Base-by-base conservation (phyloP, 2,888 invertebrate genomes). In the Polydrusus tereticollis region DNA sequence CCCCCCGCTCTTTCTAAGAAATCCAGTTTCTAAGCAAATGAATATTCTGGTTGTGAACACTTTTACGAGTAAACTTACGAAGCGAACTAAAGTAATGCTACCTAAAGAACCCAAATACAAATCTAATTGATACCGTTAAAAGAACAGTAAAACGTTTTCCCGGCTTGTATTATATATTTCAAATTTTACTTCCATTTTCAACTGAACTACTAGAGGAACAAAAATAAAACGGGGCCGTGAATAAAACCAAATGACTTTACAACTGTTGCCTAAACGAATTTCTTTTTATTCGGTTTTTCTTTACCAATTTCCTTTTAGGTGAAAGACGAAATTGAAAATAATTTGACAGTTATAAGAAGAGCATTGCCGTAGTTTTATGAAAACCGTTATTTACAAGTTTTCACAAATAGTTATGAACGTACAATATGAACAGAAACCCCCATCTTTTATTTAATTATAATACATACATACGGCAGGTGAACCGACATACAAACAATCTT, bases 261-360 rank as follows among this genome's bases (percentile, higher is more conserved):
- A 29, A 52, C 52, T 29, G 52, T 52, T 52, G 21, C 52, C 16
- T 29, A 26, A 29, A 52, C 29, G 52, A 29, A 23, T 50, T 29
- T 29, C 52, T 29, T 29, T 52, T 52, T n/a, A 20, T 50, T 52
- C 29, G 52, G 8, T 52, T 16, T 52, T 52, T 29, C 52, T 29
- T 21, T 29, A n/a, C 29, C 29, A 52, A 52, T 52, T 52, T 14
- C 16, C 52, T 4, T 7, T 29, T 6, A 7, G 14, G 12, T 4
- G 8, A n/a, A 18, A 29, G 29, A 52, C 26, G 6, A 52, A 52
- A 52, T 52, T 52, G 52, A 12, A 26, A 52, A 52, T 52, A 29
- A 52, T 52, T 52, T 52, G 29, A 52, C 52, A 29, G 26, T 8
- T 52, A 52, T 52, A 29, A 16, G 14, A 7, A 2, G 16, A 5